Base-by-base conservation (phyloP, 2,888 invertebrate genomes). In the Neoaliturus tenellus region DNA sequence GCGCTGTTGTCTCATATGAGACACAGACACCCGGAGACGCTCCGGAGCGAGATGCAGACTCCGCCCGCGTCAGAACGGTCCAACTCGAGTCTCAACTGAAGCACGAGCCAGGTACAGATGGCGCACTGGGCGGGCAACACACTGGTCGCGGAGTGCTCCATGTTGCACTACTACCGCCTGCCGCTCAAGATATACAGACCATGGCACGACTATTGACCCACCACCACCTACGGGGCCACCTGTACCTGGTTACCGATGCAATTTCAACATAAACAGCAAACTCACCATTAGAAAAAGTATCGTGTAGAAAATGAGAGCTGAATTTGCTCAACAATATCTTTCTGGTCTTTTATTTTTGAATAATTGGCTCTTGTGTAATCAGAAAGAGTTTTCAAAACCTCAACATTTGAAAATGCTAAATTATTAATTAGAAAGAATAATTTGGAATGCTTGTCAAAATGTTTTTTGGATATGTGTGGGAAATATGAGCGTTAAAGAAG, bases 1-100 rank as follows among this genome's bases (percentile, higher is more conserved):
- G 82, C 82, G 14, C 33, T 82, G n/a, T 20, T 71, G 71, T 82
- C 82, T 1, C 82, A 82, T 28, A 71, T 82, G 5, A 25, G 71
- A 8, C 69, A 82, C 82, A 25, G 82, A 20, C 82, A 82, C 33
- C 82, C 82, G 8, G 41, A 81, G n/a, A 51, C 28, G 2, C 78
- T 51, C 35, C 6, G 10, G 6, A 23, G 10, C 5, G n/a, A 20
- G 31, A n/a, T 3, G 4, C 5, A 2, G 28, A 31, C 28, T 12
- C 20, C 55, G 17, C 23, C 23, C 2, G 10, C 2, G 1, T 3
- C 25, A 3, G 6, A 28, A 0, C 62, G 14, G 3, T 28, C 28
- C 62, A 62, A 28, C 31, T 25, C 62, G 5, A 55, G 55, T 14
- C 14, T 14, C 17, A 12, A 62, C 25, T 62, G 62, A 62, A 31